Evolutionary conservation across 2,888 invertebrate species (phyloP), one percentile per base, ranked within the genome.

Genomic region (Chrysotoxum bicinctum): DNA sequence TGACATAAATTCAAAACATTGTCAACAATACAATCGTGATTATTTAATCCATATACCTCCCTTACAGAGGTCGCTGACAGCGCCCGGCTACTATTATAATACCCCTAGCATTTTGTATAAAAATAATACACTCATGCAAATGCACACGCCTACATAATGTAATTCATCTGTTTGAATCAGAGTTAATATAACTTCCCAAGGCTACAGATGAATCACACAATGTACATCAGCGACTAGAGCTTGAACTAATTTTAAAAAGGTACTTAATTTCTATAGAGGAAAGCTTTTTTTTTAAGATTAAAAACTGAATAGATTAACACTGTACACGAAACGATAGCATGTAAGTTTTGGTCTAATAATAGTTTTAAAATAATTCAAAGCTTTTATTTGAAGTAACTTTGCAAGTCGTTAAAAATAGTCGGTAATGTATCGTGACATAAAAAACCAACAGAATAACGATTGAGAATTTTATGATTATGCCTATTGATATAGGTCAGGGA

Each of bases 131-230:
- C 52, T 30, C n/a, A 60, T 37, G n/a, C n/a, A 62, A 43, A 62
- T 62, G 40, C n/a, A 43, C 23, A 62, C 30, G 30, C 62, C 43
- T 30, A 43, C 43, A 43, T 30, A 19, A 12, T 43, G 6, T 43
- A 26, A n/a, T 62, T 62, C 26, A 26, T 23, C 23, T 26, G 19
- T 30, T 62, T 43, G 30, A 43, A 30, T 62, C 40, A 43, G 7
- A 62, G 26, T 26, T 43, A 30, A 62, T 62, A 43, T 30, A 62
- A 43, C 26, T 43, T 62, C 1, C 12, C 62, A 62, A 62, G 62
- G 62, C 62, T 43, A n/a, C n/a, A 62, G 40, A 62, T 62, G 62
- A 43, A 62, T 62, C 62, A 62, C 45, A 30, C 16, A 60, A 26
- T 45, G 26, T 30, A 12, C 26, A 26, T 26, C 5, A 43, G 16